phyloP scores from a whole-genome alignment of 2,113 vertebrate species.

The Neomonachus schauinslandi region DNA sequence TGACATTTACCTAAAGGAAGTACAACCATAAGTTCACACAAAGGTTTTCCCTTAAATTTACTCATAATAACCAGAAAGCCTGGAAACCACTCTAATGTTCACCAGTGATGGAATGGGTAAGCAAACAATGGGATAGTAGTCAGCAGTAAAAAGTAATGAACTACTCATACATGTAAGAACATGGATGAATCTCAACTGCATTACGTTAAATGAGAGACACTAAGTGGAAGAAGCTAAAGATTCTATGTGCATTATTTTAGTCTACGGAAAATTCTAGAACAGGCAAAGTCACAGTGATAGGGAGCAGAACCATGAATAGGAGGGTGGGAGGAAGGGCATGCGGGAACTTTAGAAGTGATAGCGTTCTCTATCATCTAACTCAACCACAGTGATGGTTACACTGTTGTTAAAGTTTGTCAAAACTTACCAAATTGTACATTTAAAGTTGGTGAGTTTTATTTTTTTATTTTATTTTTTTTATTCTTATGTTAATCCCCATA shows the following conservation, averaged over 20 bases:
- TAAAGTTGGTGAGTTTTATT: background rate
- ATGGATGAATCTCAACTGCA: background rate
- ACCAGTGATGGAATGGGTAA: background rate
- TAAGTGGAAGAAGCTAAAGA: background rate
- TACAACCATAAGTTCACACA: no score
- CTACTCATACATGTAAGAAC: accelerated
- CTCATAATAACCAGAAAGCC: background rate
- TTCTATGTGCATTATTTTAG: no score
- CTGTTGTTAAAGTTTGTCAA: background rate
- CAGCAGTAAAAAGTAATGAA: background rate
- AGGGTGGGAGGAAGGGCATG: background rate
- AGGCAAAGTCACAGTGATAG: background rate
- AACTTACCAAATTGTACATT: background rate
- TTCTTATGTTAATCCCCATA: no score
- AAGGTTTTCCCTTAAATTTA: background rate
- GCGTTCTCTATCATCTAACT: background rate
- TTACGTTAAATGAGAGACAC: background rate
- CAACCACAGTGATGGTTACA: background rate
- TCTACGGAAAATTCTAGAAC: background rate
- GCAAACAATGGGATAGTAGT: background rate
- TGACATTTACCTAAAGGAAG: background rate
- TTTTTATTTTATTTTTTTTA: no score
- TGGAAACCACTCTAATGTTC: background rate
- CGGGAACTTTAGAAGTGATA: background rate
- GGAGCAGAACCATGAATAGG: background rate